These are phyloP conservation scores for Mystacornis crossleyi DNA, from an alignment of 2,113 vertebrate species.

Conservation along the genomic window DNA sequence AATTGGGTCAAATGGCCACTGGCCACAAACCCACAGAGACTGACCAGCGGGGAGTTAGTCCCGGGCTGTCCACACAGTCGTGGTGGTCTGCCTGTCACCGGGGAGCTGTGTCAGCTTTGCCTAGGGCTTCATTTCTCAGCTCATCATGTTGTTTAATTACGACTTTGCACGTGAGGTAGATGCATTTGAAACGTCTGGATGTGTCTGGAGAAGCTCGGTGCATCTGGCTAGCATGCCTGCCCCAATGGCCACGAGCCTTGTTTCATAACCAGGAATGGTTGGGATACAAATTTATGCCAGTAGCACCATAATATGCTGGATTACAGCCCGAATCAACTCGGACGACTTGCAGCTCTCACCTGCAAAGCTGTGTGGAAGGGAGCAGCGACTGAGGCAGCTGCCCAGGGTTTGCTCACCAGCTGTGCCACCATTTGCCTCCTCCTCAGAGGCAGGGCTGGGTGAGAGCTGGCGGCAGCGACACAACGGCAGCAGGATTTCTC, in stretches of 20 bases:
- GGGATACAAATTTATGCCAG: not conserved
- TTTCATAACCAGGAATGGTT: not conserved
- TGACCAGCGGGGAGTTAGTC: not conserved
- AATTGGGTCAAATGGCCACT: not conserved
- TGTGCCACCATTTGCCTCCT: not conserved
- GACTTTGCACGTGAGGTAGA: not conserved
- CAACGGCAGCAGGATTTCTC: not conserved
- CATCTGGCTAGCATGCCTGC: not conserved
- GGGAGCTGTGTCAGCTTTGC: not conserved
- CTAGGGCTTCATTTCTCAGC: not conserved
- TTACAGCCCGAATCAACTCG: not conserved
- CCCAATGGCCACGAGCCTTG: not conserved
- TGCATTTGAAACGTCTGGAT: not conserved
- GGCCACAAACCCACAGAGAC: not conserved
- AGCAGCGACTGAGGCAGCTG: not conserved
- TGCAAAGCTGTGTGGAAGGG: not conserved
- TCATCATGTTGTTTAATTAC: not conserved
- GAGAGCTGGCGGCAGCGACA: not conserved
- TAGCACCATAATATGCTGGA: not conserved
- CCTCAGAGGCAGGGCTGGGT: not conserved
- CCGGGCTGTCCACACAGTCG: not conserved
- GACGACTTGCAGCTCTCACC: not conserved
- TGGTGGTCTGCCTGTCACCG: not conserved
- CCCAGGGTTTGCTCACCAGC: not conserved
- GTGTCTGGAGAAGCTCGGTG: not conserved